These are phyloP conservation scores for Nematopogon swammerdamellus DNA, from an alignment of 2,888 invertebrate species.

Conservation along the genomic window DNA sequence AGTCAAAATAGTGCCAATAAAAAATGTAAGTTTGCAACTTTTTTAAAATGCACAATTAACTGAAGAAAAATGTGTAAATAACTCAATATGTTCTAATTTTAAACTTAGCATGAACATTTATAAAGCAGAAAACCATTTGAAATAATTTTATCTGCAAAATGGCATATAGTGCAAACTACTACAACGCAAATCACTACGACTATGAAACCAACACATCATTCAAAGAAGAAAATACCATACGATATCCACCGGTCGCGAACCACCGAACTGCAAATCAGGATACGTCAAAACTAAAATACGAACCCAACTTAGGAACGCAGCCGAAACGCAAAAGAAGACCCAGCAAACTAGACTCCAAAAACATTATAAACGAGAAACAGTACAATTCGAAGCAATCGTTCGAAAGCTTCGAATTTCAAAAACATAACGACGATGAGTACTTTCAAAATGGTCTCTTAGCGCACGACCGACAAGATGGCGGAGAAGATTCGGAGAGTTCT, in stretches of 20 bases:
- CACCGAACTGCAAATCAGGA: too few relatives aligned
- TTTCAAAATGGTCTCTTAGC: constrained; percentile 14
- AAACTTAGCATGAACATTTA: too few relatives aligned
- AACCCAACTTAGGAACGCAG: not conserved
- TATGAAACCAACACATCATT: constrained; percentile 1
- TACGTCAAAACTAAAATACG: too few relatives aligned
- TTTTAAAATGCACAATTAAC: not conserved
- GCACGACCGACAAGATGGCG: constrained; percentile 5
- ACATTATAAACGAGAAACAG: not conserved
- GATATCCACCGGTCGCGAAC: too few relatives aligned
- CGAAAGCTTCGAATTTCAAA: constrained; percentile 22
- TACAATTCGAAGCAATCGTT: constrained; percentile 20
- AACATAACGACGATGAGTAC: constrained; percentile 19
- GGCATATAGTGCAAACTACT: constrained; percentile 29
- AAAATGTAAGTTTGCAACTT: too few relatives aligned
- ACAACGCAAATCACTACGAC: constrained; percentile 14
- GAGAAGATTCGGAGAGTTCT: not conserved
- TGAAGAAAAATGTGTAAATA: not conserved
- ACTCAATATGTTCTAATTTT: not conserved
- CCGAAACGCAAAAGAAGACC: not conserved
- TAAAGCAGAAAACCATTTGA: too few relatives aligned
- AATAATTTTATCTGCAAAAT: constrained; percentile 17
- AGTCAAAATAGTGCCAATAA: too few relatives aligned
- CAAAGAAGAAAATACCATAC: constrained; percentile 1
- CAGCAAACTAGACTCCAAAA: too few relatives aligned